Evolutionary conservation across 2,113 vertebrate species (phyloP), one percentile per base, ranked within the genome.

Genomic region (Chelonoidis abingdonii): DNA sequence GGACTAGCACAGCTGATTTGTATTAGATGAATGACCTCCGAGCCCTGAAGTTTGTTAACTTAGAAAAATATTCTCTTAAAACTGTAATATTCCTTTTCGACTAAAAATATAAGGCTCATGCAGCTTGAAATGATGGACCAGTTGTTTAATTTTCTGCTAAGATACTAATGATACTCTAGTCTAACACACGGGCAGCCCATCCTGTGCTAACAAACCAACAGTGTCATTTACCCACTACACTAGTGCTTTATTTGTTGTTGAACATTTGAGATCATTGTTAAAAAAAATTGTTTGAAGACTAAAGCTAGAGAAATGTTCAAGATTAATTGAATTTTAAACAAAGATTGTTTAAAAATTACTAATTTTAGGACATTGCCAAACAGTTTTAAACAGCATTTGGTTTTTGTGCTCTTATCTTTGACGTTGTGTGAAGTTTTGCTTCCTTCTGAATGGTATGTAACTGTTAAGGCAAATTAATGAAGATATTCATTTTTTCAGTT

Each of bases 31-130:
- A 97, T 98, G 98, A 98, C 98, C 97, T 98, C 97, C 97, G 98
- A 98, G 97, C 98, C 98, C 98, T 97, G 98, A 96, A 98, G 98
- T 98, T 98, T 98, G 98, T 98, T 98, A 98, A 98, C 98, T 98
- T 98, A 98, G 98, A 98, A 98, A 98, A 98, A 98, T 98, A 98
- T 97, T 98, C 98, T 97, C 98, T 98, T 98, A 98, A 98, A 98
- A 98, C 98, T 98, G 96, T 97, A 98, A 98, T 98, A 98, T 98
- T 98, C 97, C 96, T 98, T 98, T 98, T 98, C 94, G 97, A 94
- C 98, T 97, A 85, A 97, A 98, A 98, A 98, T 98, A 94, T 95
- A 97, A 97, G 97, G 94, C 84, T 1, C 7, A 5, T 97, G 89
- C 97, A 95, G 97, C 93, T 97, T 96, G 95, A 95, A 98, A 97